Conservation (phyloP, 2,113 vertebrate species). For the Corythornis vintsioides region DNA sequence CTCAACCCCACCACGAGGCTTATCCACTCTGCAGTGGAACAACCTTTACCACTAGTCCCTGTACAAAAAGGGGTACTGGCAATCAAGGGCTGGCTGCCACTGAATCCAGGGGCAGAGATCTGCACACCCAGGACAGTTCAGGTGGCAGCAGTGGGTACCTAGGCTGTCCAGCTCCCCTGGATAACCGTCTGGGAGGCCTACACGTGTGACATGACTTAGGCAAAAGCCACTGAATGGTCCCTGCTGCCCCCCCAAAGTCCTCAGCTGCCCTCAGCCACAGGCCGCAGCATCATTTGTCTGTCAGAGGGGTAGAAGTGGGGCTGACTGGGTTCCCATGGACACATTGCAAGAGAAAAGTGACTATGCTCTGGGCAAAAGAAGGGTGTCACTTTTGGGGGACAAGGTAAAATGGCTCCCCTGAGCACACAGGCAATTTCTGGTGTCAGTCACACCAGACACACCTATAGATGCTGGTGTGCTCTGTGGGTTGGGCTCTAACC, state of each 20-base stretch:
- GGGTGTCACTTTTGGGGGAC: rapidly evolving
- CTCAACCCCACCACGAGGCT: neutral
- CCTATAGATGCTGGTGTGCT: rapidly evolving
- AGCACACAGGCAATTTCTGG: rapidly evolving
- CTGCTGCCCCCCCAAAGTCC: neutral
- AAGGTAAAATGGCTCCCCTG: neutral
- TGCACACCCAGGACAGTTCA: neutral
- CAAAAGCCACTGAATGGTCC: neutral
- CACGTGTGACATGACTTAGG: neutral
- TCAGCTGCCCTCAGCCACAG: neutral
- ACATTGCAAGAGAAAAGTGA: neutral
- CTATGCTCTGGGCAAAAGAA: neutral
- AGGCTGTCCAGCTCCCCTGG: neutral
- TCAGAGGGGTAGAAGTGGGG: neutral
- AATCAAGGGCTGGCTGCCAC: rapidly evolving
- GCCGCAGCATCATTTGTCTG: neutral
- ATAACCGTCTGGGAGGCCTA: too few species aligned
- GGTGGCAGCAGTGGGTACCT: neutral
- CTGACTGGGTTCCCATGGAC: rapidly evolving
- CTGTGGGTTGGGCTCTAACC: rapidly evolving
- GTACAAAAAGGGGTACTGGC: neutral
- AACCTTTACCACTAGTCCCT: neutral
- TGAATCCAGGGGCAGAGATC: neutral
- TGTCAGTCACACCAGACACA: neutral
- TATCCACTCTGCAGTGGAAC: neutral